Base-by-base conservation (phyloP, 2,797 vertebrate species). In the Xyrichtys novacula region DNA sequence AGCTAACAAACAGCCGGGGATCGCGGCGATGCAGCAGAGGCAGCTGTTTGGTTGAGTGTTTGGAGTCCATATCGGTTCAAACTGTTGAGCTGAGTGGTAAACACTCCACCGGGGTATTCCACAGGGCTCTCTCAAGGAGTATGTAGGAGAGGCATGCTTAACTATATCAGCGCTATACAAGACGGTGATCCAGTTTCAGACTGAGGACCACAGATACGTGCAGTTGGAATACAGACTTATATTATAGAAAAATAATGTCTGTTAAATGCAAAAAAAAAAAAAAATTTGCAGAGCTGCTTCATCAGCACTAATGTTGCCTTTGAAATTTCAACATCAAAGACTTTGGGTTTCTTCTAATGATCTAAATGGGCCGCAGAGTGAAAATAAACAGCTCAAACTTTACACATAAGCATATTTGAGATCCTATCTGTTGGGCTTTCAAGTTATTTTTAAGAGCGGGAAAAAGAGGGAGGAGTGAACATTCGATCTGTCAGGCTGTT, bases 1-100 rank as follows among this genome's bases (percentile, higher is more conserved):
- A 80, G 61, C 69, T 55, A 55, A 80, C 85, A 86, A 87, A 83
- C 74, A 67, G 80, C 70, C 67, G 7, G 57, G 57, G 68, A 81
- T 68, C 63, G 68, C 65, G 22, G 65, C 0, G 11, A 3, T 17
- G 64, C 50, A 3, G 14, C 50, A 59, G 57, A 50, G 62, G 74
- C 69, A 80, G 68, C 68, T 71, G 67, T 31, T 84, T 66, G 59
- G 63, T 62, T 23, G 12, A 47, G 36, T 2, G 12, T n/a, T n/a
- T n/a, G n/a, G n/a, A n/a, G n/a, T n/a, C n/a, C n/a, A n/a, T n/a
- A n/a, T n/a, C n/a, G n/a, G n/a, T n/a, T n/a, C n/a, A n/a, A n/a
- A n/a, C n/a, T n/a, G n/a, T n/a, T n/a, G n/a, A n/a, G n/a, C n/a
- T n/a, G n/a, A n/a, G n/a, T n/a, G n/a, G n/a, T n/a, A n/a, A n/a